Evolutionary conservation across 2,888 invertebrate genomes (phyloP), one percentile per base, ranked within the genome.

Genomic region (Baronia brevicornis): DNA sequence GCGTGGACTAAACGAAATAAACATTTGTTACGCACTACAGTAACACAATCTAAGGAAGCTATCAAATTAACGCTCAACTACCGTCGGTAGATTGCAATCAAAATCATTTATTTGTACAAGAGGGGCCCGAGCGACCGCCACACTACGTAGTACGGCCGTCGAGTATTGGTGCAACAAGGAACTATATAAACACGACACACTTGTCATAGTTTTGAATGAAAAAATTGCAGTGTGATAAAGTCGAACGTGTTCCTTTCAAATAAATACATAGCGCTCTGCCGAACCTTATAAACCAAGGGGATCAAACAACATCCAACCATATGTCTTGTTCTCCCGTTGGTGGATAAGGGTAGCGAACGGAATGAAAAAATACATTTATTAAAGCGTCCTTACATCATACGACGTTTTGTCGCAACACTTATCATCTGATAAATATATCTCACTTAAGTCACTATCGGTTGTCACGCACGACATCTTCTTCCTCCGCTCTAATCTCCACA

Each of bases 191-290:
- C 38, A 43, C 44, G 45, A 60, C 74, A 74, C 79, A 75, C 79
- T 70, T 64, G 68, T 62, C 74, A 70, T 62, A 69, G 72, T 64
- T 78, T 79, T 75, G 65, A 50, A 62, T 48, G 62, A 67, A 72
- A 46, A 77, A 75, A 69, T 69, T 67, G 73, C 65, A 66, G 75
- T 73, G 78, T 75, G 62, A 54, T 54, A 56, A 53, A 54, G 44
- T 60, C 51, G 54, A 44, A 56, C 46, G 42, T 28, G 36, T 51
- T 60, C 62, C 58, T 59, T 54, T 44, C 38, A 29, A 6, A 21
- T 30, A 33, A 31, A 17, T 32, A n/a, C n/a, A n/a, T n/a, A n/a
- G n/a, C 53, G 51, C 65, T 65, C 69, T 39, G 34, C 50, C 46
- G 51, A n/a, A 51, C 52, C 58, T 67, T 63, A 54, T 37, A 40